Evolutionary conservation across 2,888 invertebrate genomes (phyloP).

Genomic region (Nematopogon swammerdamellus): DNA sequence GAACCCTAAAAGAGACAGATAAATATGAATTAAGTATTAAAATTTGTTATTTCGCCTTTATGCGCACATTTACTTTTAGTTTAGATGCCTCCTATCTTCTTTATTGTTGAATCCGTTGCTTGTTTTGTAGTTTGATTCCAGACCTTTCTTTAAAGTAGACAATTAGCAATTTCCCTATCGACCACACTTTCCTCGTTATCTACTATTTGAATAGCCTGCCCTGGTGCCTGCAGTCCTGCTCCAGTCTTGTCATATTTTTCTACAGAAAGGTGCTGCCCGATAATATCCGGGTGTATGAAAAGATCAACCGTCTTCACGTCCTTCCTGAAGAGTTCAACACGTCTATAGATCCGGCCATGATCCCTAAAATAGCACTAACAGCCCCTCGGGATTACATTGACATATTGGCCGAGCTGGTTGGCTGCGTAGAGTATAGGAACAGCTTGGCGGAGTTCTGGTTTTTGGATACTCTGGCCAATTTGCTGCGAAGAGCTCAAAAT

Average conservation of each 20-base stretch:
- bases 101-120: too few species aligned
- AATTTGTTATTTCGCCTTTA: too few species aligned
- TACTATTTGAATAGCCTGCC: too few species aligned
- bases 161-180: too few species aligned
- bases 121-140: too few species aligned
- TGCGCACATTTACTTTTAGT: too few species aligned
- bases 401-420: conserved; percentile 32
- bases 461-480: conserved; percentile 42
- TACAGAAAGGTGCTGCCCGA: conserved; percentile 28
- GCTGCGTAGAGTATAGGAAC: conserved; percentile 30
- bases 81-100: too few species aligned
- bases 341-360: conserved; percentile 24
- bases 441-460: conserved; percentile 52
- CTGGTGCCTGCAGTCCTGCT: too few species aligned
- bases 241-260: conserved; percentile 28
- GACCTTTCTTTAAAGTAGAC: too few species aligned
- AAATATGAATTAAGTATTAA: too few species aligned
- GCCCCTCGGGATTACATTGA: conserved; percentile 34
- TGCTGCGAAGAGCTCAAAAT: conserved; percentile 36
- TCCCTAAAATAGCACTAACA: conserved; percentile 31
- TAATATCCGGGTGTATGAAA: conserved; percentile 23
- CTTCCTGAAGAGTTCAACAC: conserved; percentile 30
- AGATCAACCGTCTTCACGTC: conserved; percentile 31
- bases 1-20: too few species aligned
- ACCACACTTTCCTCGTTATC: too few species aligned